These are phyloP conservation scores for Eupithecia inturbata DNA, from an alignment of 2,888 invertebrate genomes.

Conservation along the genomic window DNA sequence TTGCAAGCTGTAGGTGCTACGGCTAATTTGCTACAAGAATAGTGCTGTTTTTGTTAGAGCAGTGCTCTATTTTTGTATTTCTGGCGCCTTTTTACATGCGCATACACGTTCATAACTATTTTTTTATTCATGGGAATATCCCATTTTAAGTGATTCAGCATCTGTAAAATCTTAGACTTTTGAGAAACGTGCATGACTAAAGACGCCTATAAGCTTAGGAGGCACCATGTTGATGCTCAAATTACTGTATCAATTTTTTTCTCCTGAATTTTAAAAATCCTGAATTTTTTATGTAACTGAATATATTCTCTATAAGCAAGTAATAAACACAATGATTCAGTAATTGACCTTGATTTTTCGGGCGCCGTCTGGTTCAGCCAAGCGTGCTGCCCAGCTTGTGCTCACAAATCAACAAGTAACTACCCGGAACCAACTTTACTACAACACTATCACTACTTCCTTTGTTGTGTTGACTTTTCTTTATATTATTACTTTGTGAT, in stretches of 20 bases:
- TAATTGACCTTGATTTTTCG: neutral
- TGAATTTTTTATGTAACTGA: too few relatives aligned
- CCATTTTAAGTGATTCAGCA: neutral
- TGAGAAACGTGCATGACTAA: neutral
- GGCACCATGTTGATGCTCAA: neutral
- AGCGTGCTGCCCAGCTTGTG: constrained; percentile 5
- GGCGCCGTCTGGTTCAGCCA: constrained; percentile 5
- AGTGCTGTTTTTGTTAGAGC: neutral
- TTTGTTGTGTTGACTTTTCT: constrained; percentile 1
- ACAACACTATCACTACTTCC: neutral
- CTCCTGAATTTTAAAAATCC: neutral
- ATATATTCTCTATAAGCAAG: neutral
- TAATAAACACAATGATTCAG: neutral
- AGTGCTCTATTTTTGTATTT: neutral
- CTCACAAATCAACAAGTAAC: constrained; percentile 18
- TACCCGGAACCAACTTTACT: constrained; percentile 14
- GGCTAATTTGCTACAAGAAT: neutral
- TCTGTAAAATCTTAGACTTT: neutral
- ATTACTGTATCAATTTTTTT: neutral
- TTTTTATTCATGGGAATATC: too few relatives aligned
- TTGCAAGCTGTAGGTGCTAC: neutral
- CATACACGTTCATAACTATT: too few relatives aligned
- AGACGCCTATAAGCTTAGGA: neutral
- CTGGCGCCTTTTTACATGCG: neutral
- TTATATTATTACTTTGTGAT: neutral